These are phyloP conservation scores for Bucorvus abyssinicus DNA, from an alignment of 2,797 vertebrate genomes.

Conservation along the genomic window DNA sequence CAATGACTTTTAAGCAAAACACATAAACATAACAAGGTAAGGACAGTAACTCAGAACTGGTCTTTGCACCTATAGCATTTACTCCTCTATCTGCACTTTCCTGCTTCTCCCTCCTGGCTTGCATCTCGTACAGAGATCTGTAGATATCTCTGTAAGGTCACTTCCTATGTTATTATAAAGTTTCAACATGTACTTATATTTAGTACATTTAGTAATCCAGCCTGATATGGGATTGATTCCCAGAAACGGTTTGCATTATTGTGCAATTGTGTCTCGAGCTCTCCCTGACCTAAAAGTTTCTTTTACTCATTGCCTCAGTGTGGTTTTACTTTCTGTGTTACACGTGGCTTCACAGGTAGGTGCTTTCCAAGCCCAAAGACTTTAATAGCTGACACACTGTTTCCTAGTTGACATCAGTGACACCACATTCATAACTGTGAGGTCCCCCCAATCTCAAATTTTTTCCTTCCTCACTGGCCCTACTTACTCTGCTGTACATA, in stretches of 20 bases:
- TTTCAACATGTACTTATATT: constrained; percentile 18
- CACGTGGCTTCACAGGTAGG: background rate
- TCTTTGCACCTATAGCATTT: background rate
- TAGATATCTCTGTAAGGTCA: background rate
- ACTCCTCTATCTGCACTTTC: background rate
- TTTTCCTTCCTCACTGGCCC: background rate
- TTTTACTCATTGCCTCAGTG: background rate
- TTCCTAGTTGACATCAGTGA: background rate
- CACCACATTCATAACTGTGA: background rate
- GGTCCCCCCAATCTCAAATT: background rate
- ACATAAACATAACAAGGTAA: background rate
- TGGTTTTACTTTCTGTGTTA: background rate
- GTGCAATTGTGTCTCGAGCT: background rate
- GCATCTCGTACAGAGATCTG: background rate
- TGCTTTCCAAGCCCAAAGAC: background rate
- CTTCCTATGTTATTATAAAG: background rate
- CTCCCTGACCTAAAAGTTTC: background rate
- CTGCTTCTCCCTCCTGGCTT: background rate
- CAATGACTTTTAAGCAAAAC: background rate
- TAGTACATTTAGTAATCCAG: constrained; percentile 1
- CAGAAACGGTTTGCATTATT: constrained; percentile 15
- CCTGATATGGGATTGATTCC: background rate
- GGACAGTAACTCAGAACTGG: background rate
- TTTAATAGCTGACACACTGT: background rate
- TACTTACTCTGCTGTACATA: background rate